Conservation (phyloP, 2,113 vertebrate genomes). For the Sterrhoptilus dennistouni region DNA sequence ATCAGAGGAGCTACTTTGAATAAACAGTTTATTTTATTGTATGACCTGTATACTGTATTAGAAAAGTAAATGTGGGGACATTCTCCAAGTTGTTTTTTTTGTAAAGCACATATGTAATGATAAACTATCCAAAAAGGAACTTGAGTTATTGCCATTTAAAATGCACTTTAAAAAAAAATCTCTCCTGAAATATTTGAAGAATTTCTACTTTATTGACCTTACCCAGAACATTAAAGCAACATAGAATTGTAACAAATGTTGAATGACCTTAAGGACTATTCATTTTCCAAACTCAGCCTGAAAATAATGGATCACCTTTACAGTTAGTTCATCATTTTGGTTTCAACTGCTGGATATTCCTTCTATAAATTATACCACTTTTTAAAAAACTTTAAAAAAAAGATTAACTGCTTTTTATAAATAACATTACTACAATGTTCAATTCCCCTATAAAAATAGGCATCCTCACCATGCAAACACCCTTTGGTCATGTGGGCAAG, state of each 20-base stretch:
- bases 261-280: neutral
- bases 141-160: neutral
- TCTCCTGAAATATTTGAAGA: neutral
- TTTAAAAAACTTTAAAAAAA: neutral
- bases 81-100: neutral
- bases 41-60: neutral
- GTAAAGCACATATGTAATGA: neutral
- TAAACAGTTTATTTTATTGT: neutral
- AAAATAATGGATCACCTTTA: neutral
- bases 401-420: neutral
- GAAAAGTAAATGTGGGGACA: neutral
- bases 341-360: neutral
- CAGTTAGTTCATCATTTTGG: neutral
- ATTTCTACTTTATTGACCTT: neutral
- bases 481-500: neutral
- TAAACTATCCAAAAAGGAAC: neutral
- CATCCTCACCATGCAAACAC: neutral
- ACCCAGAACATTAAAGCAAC: neutral
- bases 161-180: neutral
- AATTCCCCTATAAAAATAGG: neutral
- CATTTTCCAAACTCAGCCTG: neutral
- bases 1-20: neutral
- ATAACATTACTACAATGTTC: neutral
- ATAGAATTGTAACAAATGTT: neutral
- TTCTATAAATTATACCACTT: neutral